A percentile compares a stretch with the other conserved stretches of the same genome.
Conservation (phyloP, 2,888 invertebrate species). For the Cloeon dipterum region DNA sequence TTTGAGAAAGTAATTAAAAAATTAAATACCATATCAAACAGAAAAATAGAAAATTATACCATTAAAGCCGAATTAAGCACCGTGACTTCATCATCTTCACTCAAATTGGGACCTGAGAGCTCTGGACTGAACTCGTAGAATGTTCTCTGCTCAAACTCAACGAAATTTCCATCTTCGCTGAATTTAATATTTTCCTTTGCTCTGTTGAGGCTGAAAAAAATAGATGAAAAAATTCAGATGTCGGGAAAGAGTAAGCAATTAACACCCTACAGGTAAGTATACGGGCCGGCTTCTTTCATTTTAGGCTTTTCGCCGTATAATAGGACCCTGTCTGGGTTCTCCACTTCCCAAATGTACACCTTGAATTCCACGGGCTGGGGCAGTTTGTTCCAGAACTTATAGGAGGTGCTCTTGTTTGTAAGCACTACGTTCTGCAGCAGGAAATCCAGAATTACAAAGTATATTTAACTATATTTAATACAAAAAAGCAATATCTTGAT, state of each 20-base stretch:
- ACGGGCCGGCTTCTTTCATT: not conserved
- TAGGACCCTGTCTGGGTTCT: not conserved
- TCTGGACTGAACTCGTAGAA: conserved; percentile 29
- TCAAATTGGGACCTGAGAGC: conserved; percentile 23
- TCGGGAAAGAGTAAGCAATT: not conserved
- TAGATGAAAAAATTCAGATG: too few species aligned
- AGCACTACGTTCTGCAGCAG: too few species aligned
- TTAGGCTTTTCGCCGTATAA: not conserved
- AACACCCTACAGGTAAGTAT: not conserved
- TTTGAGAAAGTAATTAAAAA: too few species aligned
- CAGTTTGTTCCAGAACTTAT: too few species aligned
- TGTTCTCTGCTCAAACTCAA: conserved; percentile 26
- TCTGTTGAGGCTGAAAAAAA: too few species aligned
- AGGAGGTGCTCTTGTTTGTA: too few species aligned
- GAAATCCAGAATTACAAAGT: too few species aligned
- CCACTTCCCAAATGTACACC: not conserved
- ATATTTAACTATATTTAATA: too few species aligned
- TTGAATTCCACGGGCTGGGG: too few species aligned
- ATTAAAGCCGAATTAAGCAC: conserved; percentile 31
- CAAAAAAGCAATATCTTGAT: too few species aligned
- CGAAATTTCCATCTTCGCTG: conserved; percentile 26
- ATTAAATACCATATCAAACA: too few species aligned
- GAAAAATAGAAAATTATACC: too few species aligned
- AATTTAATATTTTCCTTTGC: conserved; percentile 18
- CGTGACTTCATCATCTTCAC: conserved; percentile 26